Base-by-base conservation (phyloP, 2,113 vertebrate genomes). In the Picathartes gymnocephalus region DNA sequence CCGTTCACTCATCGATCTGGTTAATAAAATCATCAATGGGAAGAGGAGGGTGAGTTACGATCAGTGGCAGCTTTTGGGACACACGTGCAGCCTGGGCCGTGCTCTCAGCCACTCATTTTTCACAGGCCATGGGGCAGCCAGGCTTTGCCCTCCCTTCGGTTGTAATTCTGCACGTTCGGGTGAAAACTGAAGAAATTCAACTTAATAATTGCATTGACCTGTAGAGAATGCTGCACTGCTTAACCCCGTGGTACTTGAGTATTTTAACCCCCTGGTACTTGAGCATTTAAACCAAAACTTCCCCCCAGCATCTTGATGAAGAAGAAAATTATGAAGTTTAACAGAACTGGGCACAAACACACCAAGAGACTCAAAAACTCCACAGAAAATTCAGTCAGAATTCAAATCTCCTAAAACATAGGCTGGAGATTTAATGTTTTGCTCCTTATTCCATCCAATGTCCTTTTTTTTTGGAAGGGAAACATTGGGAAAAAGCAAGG, bases 1-100 rank as follows among this genome's bases (percentile, higher is more conserved):
- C 93, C 44, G 68, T 15, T 37, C 87, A 7, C 56, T 1, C 85
- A 88, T 94, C 30, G 76, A 96, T 91, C 91, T 88, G 84, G 92
- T 96, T 92, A 90, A 95, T 86, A 92, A 95, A 94, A 88, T 40
- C 42, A 19, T 81, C 90, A n/a, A 73, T 88, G 86, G 92, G 50
- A 62, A 86, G 72, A 47, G 82, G 6, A 33, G 79, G 74, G 54
- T 10, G 80, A 74, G 7, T 90, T 73, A 27, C 88, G 71, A 92
- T 13, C 60, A 62, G 89, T 79, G 50, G 37, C 58, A 62, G 95
- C 33, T 87, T 72, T 53, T 19, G 57, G 51, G 66, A 31, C 77
- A 40, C 91, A 72, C 57, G 23, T 19, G 2, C 48, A 5, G 7
- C n/a, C 44, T 9, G 10, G 48, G 1, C 53, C 6, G 9, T 25